Evolutionary conservation across 2,113 vertebrate genomes (phyloP).

Genomic region (Phainopepla nitens): DNA sequence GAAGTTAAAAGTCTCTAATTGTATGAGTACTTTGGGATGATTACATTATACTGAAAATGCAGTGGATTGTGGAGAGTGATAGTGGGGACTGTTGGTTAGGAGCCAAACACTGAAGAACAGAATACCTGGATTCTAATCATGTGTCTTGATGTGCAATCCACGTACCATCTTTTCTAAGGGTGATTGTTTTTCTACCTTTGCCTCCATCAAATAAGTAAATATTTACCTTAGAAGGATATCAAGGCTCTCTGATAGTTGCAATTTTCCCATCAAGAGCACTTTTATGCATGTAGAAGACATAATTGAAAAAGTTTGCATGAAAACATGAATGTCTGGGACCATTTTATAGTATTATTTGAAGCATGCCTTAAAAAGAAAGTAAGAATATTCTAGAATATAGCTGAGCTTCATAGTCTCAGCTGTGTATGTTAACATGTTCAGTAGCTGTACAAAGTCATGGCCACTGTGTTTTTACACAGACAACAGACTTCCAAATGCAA

Average conservation of each 20-base stretch:
- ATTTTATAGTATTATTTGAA: neutral
- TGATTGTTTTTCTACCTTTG: neutral
- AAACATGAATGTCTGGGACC: neutral
- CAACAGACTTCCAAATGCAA: neutral
- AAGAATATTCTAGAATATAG: neutral
- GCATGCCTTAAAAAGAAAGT: neutral
- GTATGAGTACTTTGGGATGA: neutral
- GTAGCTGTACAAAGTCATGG: neutral
- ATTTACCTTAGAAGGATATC: neutral
- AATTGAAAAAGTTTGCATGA: neutral
- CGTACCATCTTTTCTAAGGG: neutral
- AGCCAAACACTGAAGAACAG: neutral
- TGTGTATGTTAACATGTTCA: neutral
- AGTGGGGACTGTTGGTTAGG: neutral
- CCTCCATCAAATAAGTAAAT: neutral
- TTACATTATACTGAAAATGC: neutral
- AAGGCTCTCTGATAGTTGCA: neutral
- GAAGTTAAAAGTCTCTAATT: conserved; percentile 16
- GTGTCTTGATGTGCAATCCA: neutral
- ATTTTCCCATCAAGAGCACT: neutral
- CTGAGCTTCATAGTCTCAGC: neutral
- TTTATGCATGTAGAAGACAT: neutral
- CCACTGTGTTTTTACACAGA: neutral
- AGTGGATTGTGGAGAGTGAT: neutral
- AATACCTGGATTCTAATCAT: neutral